These are phyloP conservation scores for Menidia beryllina DNA, from an alignment of 2,113 vertebrate genomes.

Conservation along the genomic window DNA sequence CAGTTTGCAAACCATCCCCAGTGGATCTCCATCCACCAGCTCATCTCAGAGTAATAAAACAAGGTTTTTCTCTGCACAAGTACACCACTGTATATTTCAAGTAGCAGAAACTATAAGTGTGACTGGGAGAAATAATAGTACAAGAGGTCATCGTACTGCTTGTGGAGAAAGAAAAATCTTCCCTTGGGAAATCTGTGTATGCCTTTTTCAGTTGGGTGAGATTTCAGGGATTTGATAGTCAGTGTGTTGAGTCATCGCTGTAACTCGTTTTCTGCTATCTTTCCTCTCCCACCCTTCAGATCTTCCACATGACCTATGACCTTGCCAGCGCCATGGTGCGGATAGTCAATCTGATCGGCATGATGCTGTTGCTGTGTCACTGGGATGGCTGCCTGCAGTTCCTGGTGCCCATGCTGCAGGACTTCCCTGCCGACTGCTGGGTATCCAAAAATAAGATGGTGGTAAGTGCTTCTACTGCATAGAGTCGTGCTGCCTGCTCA, in stretches of 20 bases:
- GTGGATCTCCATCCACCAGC: constrained; percentile 54
- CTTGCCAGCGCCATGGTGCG: constrained; percentile 95
- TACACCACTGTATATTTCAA: constrained; percentile 21
- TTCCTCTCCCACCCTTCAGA: constrained; percentile 79
- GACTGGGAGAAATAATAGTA: constrained; percentile 17
- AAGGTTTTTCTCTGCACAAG: constrained; percentile 19
- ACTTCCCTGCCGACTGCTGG: constrained; percentile 97
- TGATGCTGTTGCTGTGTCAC: constrained; percentile 98
- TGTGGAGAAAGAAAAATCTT: constrained; percentile 31
- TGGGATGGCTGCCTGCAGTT: constrained; percentile 99
- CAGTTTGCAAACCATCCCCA: constrained; percentile 41
- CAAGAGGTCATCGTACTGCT: constrained; percentile 18
- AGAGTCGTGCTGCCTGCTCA: constrained; percentile 15
- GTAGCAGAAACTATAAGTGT: constrained; percentile 17
- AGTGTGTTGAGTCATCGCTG: constrained; percentile 28
- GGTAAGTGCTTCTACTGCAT: constrained; percentile 84
- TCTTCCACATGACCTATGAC: constrained; percentile 99
- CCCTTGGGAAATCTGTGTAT: constrained; percentile 10
- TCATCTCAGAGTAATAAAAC: constrained; percentile 21
- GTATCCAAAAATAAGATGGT: constrained; percentile 98
- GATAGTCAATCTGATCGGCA: constrained; percentile 96
- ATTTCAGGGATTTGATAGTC: constrained; percentile 40
- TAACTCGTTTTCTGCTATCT: constrained; percentile 28
- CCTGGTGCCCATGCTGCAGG: constrained; percentile 98
- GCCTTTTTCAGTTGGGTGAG: constrained; percentile 16